A percentile compares a stretch with the other conserved stretches of the same genome.
phyloP scores from a whole-genome alignment of 2,888 invertebrate genomes.

The Mythimna loreyi region DNA sequence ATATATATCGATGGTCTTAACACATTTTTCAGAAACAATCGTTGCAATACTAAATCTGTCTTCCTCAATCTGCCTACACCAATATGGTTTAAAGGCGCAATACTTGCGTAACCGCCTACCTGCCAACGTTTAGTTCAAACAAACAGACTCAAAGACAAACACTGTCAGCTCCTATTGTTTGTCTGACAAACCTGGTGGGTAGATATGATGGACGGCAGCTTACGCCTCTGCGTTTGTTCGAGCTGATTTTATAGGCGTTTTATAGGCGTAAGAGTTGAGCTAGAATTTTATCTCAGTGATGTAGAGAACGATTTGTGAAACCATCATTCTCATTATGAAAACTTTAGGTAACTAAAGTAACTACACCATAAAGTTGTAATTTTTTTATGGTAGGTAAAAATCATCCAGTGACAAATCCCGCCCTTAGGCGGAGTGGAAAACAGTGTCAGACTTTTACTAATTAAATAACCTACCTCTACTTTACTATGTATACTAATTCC shows the following conservation, averaged over 20 bases:
- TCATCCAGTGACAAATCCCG: too few relatives aligned
- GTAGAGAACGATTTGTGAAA: background rate
- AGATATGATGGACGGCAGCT: conserved; percentile 32
- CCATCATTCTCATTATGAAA: too few relatives aligned
- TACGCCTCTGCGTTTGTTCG: conserved; percentile 29
- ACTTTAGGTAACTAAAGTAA: too few relatives aligned
- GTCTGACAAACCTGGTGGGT: conserved; percentile 62
- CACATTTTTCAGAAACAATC: background rate
- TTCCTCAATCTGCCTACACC: background rate
- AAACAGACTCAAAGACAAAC: conserved; percentile 80
- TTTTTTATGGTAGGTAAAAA: too few relatives aligned
- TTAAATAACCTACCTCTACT: too few relatives aligned
- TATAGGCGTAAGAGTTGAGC: background rate
- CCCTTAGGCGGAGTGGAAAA: too few relatives aligned
- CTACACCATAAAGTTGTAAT: too few relatives aligned
- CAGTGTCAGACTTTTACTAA: too few relatives aligned
- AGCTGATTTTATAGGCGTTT: conserved; percentile 7
- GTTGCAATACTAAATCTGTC: background rate
- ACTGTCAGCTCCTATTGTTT: conserved; percentile 84
- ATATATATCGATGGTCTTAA: too few relatives aligned
- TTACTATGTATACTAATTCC: too few relatives aligned
- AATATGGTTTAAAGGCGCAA: conserved; percentile 18
- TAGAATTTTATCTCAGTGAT: background rate
- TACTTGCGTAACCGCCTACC: conserved; percentile 43
- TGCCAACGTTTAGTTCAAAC: conserved; percentile 72